Evolutionary conservation across 2,797 vertebrate species (phyloP).

Genomic region (Chelon labrosus): DNA sequence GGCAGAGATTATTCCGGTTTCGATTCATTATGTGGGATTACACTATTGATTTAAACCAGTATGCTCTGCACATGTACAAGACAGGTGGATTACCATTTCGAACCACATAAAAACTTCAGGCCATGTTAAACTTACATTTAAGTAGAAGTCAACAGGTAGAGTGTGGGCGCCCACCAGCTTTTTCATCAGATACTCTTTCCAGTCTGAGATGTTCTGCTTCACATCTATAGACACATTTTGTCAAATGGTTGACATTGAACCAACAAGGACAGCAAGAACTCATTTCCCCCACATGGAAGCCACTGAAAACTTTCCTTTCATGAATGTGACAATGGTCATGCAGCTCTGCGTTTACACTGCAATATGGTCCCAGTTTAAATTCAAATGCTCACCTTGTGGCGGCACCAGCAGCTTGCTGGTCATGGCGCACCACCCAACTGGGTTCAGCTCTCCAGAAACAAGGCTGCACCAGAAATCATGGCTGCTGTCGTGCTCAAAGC

Average conservation of each 20-base stretch:
- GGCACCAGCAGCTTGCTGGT: constrained; percentile 97
- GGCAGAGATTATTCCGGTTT: neutral
- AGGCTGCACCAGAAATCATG: constrained; percentile 96
- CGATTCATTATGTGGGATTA: neutral
- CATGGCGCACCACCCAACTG: constrained; percentile 96
- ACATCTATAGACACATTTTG: constrained; percentile 65
- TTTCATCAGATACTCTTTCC: constrained; percentile 95
- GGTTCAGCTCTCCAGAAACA: constrained; percentile 92
- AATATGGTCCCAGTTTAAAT: neutral
- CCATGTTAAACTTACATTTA: constrained; percentile 85
- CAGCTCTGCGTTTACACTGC: neutral
- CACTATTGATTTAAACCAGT: neutral
- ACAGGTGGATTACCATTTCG: neutral
- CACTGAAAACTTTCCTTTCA: neutral
- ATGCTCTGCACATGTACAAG: neutral
- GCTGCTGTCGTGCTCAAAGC: constrained; percentile 90
- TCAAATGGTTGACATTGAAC: neutral
- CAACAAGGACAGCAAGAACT: neutral
- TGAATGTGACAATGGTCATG: neutral
- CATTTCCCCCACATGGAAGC: neutral
- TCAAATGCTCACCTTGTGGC: constrained; percentile 88
- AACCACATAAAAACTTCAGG: neutral
- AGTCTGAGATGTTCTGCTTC: constrained; percentile 84
- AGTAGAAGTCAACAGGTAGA: constrained; percentile 94
- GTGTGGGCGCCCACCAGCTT: constrained; percentile 92